A percentile compares a stretch with the other conserved stretches of the same genome.
These are phyloP conservation scores for Perodicticus potto DNA, from an alignment of 2,797 vertebrate species.

Conservation along the genomic window DNA sequence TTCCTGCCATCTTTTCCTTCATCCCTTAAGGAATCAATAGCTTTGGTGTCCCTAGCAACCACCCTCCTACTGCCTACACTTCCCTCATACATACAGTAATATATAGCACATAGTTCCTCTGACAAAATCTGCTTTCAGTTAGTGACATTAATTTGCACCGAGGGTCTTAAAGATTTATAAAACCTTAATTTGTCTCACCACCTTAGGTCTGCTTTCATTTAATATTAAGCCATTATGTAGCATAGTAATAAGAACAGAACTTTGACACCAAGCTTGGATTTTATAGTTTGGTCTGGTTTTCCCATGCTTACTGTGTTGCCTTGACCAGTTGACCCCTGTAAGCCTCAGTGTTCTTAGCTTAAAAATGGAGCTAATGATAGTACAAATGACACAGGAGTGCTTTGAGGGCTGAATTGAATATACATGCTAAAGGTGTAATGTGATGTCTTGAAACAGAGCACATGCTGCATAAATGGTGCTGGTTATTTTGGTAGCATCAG, in stretches of 20 bases:
- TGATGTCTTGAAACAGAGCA: slow-evolving; percentile 55
- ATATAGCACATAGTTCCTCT: neutral
- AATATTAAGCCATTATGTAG: slow-evolving; percentile 26
- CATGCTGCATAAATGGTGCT: slow-evolving; percentile 1
- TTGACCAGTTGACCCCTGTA: neutral
- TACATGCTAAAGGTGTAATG: neutral
- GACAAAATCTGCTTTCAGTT: slow-evolving; percentile 47
- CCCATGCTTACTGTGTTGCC: slow-evolving; percentile 3
- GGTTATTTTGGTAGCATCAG: slow-evolving; percentile 37
- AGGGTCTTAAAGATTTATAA: slow-evolving; percentile 26
- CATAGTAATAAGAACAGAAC: slow-evolving; percentile 9
- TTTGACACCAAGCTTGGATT: neutral
- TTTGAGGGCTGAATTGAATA: neutral
- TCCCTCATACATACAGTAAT: neutral
- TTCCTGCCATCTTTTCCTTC: slow-evolving; percentile 25
- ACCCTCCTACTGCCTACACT: neutral
- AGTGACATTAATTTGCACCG: neutral
- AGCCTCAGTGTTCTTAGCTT: slow-evolving; percentile 45
- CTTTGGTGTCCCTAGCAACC: slow-evolving; percentile 44
- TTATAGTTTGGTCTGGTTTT: neutral
- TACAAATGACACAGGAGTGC: neutral
- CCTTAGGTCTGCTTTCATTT: slow-evolving; percentile 3
- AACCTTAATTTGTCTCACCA: neutral
- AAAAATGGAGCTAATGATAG: slow-evolving; percentile 40
- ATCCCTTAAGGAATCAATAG: neutral